A percentile compares a stretch with the other conserved stretches of the same genome.
phyloP scores from a whole-genome alignment of 2,888 invertebrate species.

The Allophyes oxyacanthae region DNA sequence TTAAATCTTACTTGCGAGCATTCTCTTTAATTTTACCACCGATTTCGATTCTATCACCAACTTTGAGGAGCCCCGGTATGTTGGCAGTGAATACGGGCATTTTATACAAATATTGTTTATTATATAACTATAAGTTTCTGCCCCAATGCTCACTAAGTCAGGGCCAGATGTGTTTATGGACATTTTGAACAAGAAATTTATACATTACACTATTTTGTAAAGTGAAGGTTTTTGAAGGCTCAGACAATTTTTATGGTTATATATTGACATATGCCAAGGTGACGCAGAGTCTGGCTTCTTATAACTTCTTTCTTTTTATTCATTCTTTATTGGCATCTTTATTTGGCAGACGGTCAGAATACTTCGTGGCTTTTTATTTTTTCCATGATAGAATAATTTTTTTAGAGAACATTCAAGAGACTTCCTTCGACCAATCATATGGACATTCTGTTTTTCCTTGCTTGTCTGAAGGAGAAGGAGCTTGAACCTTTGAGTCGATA shows the following conservation, averaged over 20 bases:
- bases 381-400: neutral
- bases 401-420: too few relatives aligned
- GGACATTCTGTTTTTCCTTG: too few relatives aligned
- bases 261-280: slow-evolving; percentile 49
- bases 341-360: slow-evolving; percentile 6
- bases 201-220: slow-evolving; percentile 73
- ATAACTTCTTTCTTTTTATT: slow-evolving; percentile 28
- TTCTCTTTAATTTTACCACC: slow-evolving; percentile 86
- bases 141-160: slow-evolving; percentile 66
- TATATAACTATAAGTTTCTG: slow-evolving; percentile 50
- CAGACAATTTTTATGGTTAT: slow-evolving; percentile 53
- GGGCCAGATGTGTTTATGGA: slow-evolving; percentile 69
- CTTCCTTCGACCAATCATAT: too few relatives aligned
- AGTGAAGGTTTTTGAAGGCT: slow-evolving; percentile 43
- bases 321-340: slow-evolving; percentile 8
- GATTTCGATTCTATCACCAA: slow-evolving; percentile 84
- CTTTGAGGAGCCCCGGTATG: slow-evolving; percentile 77
- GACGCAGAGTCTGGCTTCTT: slow-evolving; percentile 33
- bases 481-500: too few relatives aligned
- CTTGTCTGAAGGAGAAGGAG: too few relatives aligned
- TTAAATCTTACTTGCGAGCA: slow-evolving; percentile 80
- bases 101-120: slow-evolving; percentile 54
- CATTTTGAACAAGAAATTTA: slow-evolving; percentile 85
- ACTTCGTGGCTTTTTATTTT: neutral
- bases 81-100: slow-evolving; percentile 87